Percentiles rank a stretch among this genome's conserved stretches.
phyloP scores from a whole-genome alignment of 2,113 vertebrate genomes.

The Tetraodon nigroviridis region DNA sequence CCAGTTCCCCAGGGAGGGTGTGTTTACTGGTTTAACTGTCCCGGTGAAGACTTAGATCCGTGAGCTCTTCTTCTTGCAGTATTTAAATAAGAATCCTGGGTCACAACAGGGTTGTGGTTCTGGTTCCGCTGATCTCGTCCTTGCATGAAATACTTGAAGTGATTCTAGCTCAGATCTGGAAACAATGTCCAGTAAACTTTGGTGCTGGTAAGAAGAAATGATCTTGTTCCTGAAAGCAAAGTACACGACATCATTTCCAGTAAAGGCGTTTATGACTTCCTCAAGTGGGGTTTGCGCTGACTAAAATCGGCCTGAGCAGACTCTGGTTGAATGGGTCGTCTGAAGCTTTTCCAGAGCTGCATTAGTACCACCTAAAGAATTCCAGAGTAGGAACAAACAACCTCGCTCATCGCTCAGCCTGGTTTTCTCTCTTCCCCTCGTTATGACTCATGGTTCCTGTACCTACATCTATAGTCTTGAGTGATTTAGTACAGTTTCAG shows the following conservation, averaged over 20 bases:
- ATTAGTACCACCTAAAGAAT: neutral
- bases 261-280: neutral
- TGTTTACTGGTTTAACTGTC: no score
- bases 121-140: neutral
- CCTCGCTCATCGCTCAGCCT: constrained; percentile 17
- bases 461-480: neutral
- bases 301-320: neutral
- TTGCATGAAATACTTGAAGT: neutral
- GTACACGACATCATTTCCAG: neutral
- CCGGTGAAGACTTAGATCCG: no score
- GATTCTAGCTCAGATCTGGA: neutral
- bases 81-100: no score
- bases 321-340: neutral
- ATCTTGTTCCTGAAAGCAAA: neutral
- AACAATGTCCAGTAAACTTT: neutral
- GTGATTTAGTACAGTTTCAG: constrained; percentile 26
- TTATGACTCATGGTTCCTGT: constrained; percentile 33
- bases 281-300: neutral
- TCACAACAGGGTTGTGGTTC: neutral
- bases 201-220: neutral
- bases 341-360: neutral
- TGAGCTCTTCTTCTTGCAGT: no score
- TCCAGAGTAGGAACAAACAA: constrained; percentile 2
- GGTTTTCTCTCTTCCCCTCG: neutral
- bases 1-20: no score